These are phyloP conservation scores for Dynastes grantii DNA, from an alignment of 2,888 invertebrate genomes.

Conservation along the genomic window DNA sequence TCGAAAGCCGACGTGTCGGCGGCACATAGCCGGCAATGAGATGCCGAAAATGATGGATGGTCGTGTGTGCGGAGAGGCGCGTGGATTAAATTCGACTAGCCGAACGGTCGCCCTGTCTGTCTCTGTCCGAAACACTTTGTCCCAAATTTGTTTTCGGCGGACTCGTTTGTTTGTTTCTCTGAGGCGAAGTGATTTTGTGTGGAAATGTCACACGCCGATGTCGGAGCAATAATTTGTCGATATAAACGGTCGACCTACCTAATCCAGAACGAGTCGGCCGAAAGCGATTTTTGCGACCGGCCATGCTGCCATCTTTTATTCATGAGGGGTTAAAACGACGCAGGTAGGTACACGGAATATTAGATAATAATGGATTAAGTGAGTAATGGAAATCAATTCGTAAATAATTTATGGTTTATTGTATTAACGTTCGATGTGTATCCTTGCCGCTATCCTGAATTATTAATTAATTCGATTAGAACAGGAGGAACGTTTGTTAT, in stretches of 20 bases:
- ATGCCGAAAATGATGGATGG: constrained; percentile 39
- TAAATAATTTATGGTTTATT: too few species aligned
- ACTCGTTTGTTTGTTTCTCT: constrained; percentile 17
- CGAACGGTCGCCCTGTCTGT: constrained; percentile 13
- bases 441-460: too few species aligned
- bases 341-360: constrained; percentile 4
- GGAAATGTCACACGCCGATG: constrained; percentile 34
- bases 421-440: too few species aligned
- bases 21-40: constrained; percentile 18
- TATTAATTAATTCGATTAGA: too few species aligned
- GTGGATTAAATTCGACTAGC: constrained; percentile 20
- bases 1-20: constrained; percentile 40
- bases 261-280: constrained; percentile 15
- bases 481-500: too few species aligned
- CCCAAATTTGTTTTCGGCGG: constrained; percentile 38
- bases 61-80: constrained; percentile 18
- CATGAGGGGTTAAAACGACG: neutral
- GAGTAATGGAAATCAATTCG: too few species aligned
- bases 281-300: constrained; percentile 5
- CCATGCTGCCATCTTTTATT: constrained; percentile 11
- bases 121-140: constrained; percentile 23
- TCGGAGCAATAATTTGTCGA: constrained; percentile 35
- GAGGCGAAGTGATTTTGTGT: constrained; percentile 5
- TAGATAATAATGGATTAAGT: constrained; percentile 5
- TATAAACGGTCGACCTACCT: constrained; percentile 10